Percentiles rank a stretch among this genome's conserved stretches.
These are phyloP conservation scores for Agriopis marginaria DNA, from an alignment of 2,888 invertebrate species.

Conservation along the genomic window DNA sequence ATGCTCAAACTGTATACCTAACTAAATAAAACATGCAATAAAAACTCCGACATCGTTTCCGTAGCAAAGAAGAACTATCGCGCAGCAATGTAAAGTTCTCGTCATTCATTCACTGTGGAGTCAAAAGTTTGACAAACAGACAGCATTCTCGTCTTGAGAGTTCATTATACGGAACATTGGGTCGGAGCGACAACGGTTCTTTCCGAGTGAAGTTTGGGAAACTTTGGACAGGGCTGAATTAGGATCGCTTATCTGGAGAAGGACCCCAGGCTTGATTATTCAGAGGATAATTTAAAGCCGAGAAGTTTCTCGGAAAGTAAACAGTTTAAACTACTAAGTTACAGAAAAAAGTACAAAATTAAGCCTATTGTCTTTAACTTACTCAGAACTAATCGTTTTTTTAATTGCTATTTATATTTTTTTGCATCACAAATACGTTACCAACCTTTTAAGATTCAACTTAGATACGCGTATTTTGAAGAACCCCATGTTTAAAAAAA, in stretches of 20 bases:
- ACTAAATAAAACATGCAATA: constrained; percentile 41
- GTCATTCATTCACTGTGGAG: constrained; percentile 45
- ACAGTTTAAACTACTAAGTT: background rate
- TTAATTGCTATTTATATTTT: too few species aligned
- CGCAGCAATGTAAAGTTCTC: constrained; percentile 44
- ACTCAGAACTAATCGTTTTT: too few species aligned
- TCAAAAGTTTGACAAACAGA: constrained; percentile 53
- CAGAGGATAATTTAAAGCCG: constrained; percentile 6
- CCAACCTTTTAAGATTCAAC: too few species aligned
- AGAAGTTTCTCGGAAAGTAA: background rate
- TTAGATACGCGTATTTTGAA: too few species aligned
- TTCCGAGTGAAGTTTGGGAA: constrained; percentile 40
- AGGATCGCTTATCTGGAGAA: constrained; percentile 5
- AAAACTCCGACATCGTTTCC: constrained; percentile 36
- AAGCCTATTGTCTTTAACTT: too few species aligned
- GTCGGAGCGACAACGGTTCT: constrained; percentile 48
- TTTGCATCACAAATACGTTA: too few species aligned
- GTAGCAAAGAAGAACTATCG: constrained; percentile 43
- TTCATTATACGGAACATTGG: constrained; percentile 55
- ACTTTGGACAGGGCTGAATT: constrained; percentile 42
- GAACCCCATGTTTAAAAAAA: too few species aligned
- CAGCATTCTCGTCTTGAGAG: constrained; percentile 49
- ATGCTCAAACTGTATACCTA: constrained; percentile 23
- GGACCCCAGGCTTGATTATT: constrained; percentile 10
- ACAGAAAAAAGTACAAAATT: background rate